Evolutionary conservation across 1,140 invertebrate species (phyloP).

Genomic region (Tyrophagus putrescentiae): DNA sequence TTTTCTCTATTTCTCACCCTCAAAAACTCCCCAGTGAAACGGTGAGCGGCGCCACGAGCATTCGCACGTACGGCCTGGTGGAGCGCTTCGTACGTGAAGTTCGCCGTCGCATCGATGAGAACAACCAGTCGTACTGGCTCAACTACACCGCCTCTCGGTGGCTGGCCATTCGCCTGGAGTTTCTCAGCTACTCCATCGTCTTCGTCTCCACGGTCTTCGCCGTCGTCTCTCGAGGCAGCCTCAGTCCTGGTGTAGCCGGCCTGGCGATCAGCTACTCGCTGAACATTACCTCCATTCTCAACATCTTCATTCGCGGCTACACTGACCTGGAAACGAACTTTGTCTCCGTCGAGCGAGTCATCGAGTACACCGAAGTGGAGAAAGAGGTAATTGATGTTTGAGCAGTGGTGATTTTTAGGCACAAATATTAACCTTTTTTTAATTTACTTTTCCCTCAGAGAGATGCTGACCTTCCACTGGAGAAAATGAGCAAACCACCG

Average conservation of each 20-base stretch:
- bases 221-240: constrained; percentile 51
- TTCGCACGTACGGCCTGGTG: constrained; percentile 31
- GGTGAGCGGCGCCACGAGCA: constrained; percentile 33
- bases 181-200: constrained; percentile 30
- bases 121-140: constrained; percentile 37
- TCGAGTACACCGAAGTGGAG: constrained; percentile 51
- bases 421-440: not conserved
- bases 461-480: not conserved
- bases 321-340: constrained; percentile 49
- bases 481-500: constrained; percentile 31
- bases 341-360: constrained; percentile 46
- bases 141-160: constrained; percentile 30
- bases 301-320: constrained; percentile 44
- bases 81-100: not conserved
- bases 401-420: not conserved
- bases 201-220: constrained; percentile 60
- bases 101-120: constrained; percentile 35
- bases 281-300: constrained; percentile 49
- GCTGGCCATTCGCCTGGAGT: constrained; percentile 34
- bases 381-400: constrained; percentile 33
- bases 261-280: constrained; percentile 75
- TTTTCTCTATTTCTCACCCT: constrained; percentile 39
- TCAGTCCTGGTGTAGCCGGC: constrained; percentile 62
- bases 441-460: not conserved
- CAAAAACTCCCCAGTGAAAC: constrained; percentile 38